Percentiles rank a stretch among this genome's conserved stretches.
These are phyloP conservation scores for Micromussa lordhowensis DNA, from an alignment of 92 coral and sea anemone genomes.

Conservation along the genomic window DNA sequence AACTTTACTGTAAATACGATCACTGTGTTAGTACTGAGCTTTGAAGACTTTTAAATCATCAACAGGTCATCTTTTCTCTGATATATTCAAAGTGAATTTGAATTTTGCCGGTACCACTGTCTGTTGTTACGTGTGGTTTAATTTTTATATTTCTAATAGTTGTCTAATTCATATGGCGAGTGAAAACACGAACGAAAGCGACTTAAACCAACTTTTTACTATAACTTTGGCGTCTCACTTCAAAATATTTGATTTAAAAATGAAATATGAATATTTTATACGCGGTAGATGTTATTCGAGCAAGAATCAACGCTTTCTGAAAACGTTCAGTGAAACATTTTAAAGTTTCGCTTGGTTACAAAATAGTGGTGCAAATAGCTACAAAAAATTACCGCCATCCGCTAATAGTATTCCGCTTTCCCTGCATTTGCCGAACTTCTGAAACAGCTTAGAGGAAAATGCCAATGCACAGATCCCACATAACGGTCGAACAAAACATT, in stretches of 20 bases:
- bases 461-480: neutral
- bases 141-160: neutral
- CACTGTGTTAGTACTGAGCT: neutral
- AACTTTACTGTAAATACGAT: neutral
- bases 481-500: neutral
- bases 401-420: too few relatives aligned
- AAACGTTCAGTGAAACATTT: neutral
- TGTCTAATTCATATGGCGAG: neutral
- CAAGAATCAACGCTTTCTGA: neutral
- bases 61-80: conserved; percentile 4
- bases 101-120: conserved; percentile 5
- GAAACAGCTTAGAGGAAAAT: neutral
- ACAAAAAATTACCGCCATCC: too few relatives aligned
- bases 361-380: neutral
- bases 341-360: neutral
- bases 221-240: neutral
- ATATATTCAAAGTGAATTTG: neutral
- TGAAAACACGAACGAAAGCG: neutral
- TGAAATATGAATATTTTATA: conserved; percentile 6
- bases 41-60: neutral
- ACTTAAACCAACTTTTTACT: neutral
- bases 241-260: neutral
- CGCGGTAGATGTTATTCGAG: neutral
- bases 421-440: neutral
- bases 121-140: neutral